Evolutionary conservation across 1,140 invertebrate genomes (phyloP).

Genomic region (Zeugodacus cucurbitae): DNA sequence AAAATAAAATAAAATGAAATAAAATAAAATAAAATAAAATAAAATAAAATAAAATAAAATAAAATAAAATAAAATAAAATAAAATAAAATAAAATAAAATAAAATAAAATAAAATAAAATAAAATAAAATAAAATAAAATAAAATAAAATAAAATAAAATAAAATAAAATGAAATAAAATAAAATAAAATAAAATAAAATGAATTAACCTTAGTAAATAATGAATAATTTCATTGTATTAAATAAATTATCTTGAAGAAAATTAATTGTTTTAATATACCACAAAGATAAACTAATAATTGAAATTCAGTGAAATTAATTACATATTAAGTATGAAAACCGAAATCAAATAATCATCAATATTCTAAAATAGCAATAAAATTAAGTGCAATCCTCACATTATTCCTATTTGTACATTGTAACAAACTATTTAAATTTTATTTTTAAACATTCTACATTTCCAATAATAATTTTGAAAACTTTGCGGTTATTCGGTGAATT

Average conservation of each 20-base stretch:
- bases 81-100: not conserved
- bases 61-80: not conserved
- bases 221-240: too few species aligned
- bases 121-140: not conserved
- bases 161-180: too few species aligned
- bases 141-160: not conserved
- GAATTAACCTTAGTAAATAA: too few species aligned
- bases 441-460: not conserved
- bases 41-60: not conserved
- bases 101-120: not conserved
- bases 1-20: not conserved
- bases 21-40: too few species aligned
- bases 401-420: not conserved
- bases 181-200: too few species aligned
- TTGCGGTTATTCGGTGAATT: not conserved
- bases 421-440: not conserved
- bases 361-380: too few species aligned
- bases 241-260: too few species aligned
- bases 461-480: slow-evolving; percentile 21
- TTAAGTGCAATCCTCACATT: not conserved
- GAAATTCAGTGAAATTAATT: too few species aligned
- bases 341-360: too few species aligned
- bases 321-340: too few species aligned
- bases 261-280: too few species aligned
- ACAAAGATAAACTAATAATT: too few species aligned